Conservation (phyloP, 2,113 vertebrate species). For the human (Homo sapiens) region DNA sequence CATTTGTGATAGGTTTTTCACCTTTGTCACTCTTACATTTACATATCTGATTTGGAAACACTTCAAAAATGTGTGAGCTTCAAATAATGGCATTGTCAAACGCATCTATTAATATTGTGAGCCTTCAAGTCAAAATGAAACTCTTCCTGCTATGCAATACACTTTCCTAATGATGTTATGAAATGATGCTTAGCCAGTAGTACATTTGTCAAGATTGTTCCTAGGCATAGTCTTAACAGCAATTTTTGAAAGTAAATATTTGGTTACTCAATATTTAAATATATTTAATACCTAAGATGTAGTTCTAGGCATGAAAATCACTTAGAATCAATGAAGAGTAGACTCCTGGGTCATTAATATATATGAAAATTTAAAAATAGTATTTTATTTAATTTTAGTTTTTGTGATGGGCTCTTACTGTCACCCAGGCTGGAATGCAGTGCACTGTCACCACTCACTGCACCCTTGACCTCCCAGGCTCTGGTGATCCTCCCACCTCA, state of each 20-base stretch:
- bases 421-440: no score
- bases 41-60: slow-evolving; percentile 31
- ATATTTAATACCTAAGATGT: not conserved
- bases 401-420: no score
- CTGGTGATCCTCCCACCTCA: no score
- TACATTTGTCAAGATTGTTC: not conserved
- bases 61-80: not conserved
- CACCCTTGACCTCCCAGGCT: no score
- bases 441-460: no score
- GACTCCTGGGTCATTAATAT: not conserved
- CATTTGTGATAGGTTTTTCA: not conserved
- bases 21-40: not conserved
- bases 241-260: slow-evolving; percentile 30
- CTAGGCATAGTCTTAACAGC: not conserved
- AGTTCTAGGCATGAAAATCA: slow-evolving; percentile 2
- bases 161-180: not conserved
- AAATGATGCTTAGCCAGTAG: not conserved
- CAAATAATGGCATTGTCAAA: slow-evolving; percentile 24
- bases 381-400: no score
- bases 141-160: not conserved
- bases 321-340: not conserved
- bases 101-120: slow-evolving; percentile 18
- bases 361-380: not conserved
- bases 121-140: slow-evolving; percentile 8
- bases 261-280: slow-evolving; percentile 52